Evolutionary conservation across 2,797 vertebrate genomes (phyloP).

Genomic region (Sebastes variabilis): DNA sequence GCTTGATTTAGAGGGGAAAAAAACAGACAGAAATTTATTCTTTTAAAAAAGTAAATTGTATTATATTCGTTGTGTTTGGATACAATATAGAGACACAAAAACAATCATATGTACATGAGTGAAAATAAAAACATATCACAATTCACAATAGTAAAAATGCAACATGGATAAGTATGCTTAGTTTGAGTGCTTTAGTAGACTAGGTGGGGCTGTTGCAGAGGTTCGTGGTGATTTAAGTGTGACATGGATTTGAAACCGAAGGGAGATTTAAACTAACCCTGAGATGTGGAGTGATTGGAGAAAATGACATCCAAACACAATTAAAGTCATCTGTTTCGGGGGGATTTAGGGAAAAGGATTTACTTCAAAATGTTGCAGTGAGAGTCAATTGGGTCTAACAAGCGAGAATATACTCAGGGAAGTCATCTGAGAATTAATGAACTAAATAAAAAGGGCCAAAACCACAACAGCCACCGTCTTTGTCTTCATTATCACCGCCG

Average conservation of each 20-base stretch:
- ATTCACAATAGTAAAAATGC: constrained; percentile 51
- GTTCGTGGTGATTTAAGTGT: constrained; percentile 30
- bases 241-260: constrained; percentile 28
- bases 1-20: neutral
- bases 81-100: constrained; percentile 65
- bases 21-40: constrained; percentile 34
- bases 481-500: constrained; percentile 39
- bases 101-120: constrained; percentile 61
- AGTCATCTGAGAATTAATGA: neutral
- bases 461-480: constrained; percentile 38
- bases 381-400: constrained; percentile 29
- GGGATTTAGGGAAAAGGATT: constrained; percentile 33
- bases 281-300: constrained; percentile 60
- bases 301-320: constrained; percentile 64
- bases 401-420: neutral
- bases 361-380: constrained; percentile 26
- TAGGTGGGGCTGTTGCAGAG: constrained; percentile 24
- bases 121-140: constrained; percentile 57
- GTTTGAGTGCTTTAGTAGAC: constrained; percentile 41
- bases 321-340: constrained; percentile 41
- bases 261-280: constrained; percentile 68
- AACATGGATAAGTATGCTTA: constrained; percentile 37
- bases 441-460: neutral
- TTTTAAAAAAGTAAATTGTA: constrained; percentile 63
- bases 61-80: constrained; percentile 65